A percentile compares a stretch with the other conserved stretches of the same genome.
phyloP scores from a whole-genome alignment of 2,888 invertebrate genomes.

The Leptinotarsa tumamoca region DNA sequence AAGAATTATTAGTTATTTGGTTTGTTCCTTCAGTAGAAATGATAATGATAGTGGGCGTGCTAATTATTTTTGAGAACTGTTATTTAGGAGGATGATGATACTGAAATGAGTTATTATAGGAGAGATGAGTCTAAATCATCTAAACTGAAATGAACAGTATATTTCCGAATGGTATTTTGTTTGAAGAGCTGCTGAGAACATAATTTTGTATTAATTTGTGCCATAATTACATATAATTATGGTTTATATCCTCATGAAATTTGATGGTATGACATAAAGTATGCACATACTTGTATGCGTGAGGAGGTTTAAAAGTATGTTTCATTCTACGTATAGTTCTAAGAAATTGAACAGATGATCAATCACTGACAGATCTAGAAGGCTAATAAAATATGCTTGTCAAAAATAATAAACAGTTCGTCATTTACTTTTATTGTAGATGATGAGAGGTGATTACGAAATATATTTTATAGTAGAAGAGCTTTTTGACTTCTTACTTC shows the following conservation, averaged over 20 bases:
- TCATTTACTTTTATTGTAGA: no score
- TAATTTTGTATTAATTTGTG: neutral
- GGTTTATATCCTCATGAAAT: neutral
- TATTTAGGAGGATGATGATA: constrained; percentile 25
- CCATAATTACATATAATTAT: neutral
- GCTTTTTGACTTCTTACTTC: no score
- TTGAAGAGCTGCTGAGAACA: neutral
- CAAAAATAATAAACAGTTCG: no score
- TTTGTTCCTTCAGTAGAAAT: constrained; percentile 25
- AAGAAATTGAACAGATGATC: no score
- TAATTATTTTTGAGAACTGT: constrained; percentile 34
- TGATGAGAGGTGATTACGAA: no score
- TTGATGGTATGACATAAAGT: neutral
- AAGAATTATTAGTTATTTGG: constrained; percentile 42
- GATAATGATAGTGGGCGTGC: constrained; percentile 39
- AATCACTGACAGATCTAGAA: no score
- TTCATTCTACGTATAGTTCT: no score
- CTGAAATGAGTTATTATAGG: constrained; percentile 25
- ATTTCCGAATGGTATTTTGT: neutral
- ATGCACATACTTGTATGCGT: neutral
- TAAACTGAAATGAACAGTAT: neutral
- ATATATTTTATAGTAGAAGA: no score
- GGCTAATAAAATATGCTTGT: no score
- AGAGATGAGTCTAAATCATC: neutral
- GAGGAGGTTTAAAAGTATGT: no score